A percentile compares a stretch with the other conserved stretches of the same genome.
Evolutionary conservation across 2,113 vertebrate genomes (phyloP).

Genomic region (Muscicapa adusta): DNA sequence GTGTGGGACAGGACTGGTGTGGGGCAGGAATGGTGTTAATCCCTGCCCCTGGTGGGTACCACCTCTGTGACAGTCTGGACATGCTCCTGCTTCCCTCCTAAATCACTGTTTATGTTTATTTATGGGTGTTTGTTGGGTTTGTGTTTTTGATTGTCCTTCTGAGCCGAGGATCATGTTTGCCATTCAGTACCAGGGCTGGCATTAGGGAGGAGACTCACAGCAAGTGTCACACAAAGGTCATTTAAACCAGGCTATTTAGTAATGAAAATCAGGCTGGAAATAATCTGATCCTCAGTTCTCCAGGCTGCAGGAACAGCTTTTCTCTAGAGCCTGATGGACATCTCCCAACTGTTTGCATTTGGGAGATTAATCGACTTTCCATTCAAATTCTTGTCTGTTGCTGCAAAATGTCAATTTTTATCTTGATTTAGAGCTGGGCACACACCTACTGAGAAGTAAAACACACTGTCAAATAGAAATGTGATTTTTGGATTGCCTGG

Average conservation of each 20-base stretch:
- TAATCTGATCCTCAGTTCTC: background rate
- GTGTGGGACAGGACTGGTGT: too few species aligned
- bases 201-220: background rate
- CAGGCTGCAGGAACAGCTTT: background rate
- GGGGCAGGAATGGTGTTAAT: too few species aligned
- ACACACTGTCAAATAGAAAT: background rate
- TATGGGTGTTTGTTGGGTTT: accelerated
- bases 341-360: background rate
- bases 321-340: background rate
- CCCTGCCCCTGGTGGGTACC: background rate
- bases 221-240: background rate
- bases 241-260: background rate
- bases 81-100: background rate
- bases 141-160: accelerated
- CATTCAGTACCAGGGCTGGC: background rate
- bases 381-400: background rate
- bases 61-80: too few species aligned
- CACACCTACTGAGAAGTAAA: background rate
- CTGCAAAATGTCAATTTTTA: background rate
- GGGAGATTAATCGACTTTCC: background rate
- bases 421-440: background rate
- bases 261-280: background rate
- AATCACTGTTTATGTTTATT: accelerated
- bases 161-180: accelerated
- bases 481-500: background rate